Evolutionary conservation across 1,140 invertebrate species (phyloP).

Genomic region (Macrocentrus cingulum): DNA sequence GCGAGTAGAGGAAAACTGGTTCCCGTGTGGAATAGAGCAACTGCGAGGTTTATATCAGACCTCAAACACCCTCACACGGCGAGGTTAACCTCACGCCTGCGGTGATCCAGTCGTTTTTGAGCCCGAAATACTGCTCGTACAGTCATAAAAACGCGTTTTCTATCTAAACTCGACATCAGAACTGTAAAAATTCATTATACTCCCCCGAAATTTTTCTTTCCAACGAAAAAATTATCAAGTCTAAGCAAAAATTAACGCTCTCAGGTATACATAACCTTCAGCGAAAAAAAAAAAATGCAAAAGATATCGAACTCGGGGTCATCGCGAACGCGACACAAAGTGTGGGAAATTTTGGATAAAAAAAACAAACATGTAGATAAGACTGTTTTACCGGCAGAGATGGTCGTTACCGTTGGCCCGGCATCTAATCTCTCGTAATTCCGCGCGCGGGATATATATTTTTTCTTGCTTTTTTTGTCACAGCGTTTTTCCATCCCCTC

Average conservation of each 20-base stretch:
- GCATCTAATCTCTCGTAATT: slow-evolving; percentile 47
- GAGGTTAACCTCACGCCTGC: slow-evolving; percentile 5
- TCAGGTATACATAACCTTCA: no score
- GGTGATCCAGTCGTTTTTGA: slow-evolving; percentile 26
- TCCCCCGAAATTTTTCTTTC: no score
- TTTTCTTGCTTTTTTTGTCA: slow-evolving; percentile 27
- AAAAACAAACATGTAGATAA: slow-evolving; percentile 4
- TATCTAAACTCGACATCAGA: no score
- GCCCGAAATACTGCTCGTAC: slow-evolving; percentile 27
- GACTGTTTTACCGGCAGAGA: slow-evolving; percentile 47
- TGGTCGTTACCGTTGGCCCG: slow-evolving; percentile 36
- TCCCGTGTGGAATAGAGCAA: slow-evolving; percentile 57
- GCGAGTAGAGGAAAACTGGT: slow-evolving; percentile 55
- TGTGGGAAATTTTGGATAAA: no score
- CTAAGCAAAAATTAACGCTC: no score
- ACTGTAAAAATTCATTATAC: no score
- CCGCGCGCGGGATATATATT: no score
- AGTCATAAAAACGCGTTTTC: neutral
- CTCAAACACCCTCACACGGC: slow-evolving; percentile 15
- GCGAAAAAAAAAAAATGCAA: no score
- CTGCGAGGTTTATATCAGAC: slow-evolving; percentile 41
- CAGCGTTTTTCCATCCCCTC: slow-evolving; percentile 25
- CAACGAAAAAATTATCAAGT: no score
- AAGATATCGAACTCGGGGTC: no score
- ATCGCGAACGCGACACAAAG: no score